phyloP scores from a whole-genome alignment of 2,113 vertebrate species.

The Sorex araneus region DNA sequence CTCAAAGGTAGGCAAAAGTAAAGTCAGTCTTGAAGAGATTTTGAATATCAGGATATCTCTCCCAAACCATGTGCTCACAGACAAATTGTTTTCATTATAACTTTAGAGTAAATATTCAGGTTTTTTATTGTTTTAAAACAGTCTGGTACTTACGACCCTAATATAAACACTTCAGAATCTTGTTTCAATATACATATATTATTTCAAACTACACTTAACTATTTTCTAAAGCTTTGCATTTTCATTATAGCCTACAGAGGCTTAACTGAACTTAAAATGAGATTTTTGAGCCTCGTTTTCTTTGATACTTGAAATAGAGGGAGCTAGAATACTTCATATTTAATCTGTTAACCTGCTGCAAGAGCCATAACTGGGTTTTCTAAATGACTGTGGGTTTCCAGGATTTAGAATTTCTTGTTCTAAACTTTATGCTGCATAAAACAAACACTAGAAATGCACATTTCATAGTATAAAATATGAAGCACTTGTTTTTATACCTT shows the following conservation, averaged over 20 bases:
- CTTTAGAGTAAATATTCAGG: slow-evolving; percentile 53
- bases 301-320: slow-evolving; percentile 77
- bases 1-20: slow-evolving; percentile 52
- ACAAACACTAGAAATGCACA: slow-evolving; percentile 72
- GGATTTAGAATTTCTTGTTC: slow-evolving; percentile 75
- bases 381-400: slow-evolving; percentile 75
- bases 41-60: slow-evolving; percentile 31
- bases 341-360: slow-evolving; percentile 83
- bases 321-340: slow-evolving; percentile 73
- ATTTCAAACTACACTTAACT: slow-evolving; percentile 64
- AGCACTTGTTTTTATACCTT: slow-evolving; percentile 81
- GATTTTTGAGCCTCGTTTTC: slow-evolving; percentile 78
- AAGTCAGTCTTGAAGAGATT: slow-evolving; percentile 37
- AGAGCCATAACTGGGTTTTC: slow-evolving; percentile 76
- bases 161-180: slow-evolving; percentile 44
- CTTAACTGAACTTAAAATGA: no score
- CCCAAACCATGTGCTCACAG: slow-evolving; percentile 25
- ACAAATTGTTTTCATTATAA: slow-evolving; percentile 24
- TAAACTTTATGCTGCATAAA: slow-evolving; percentile 72
- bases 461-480: slow-evolving; percentile 78
- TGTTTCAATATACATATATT: slow-evolving; percentile 54
- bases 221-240: slow-evolving; percentile 67
- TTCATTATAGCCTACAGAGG: slow-evolving; percentile 64
- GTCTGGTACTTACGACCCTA: slow-evolving; percentile 46
- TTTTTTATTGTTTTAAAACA: slow-evolving; percentile 52